Percentiles rank a stretch among this genome's conserved stretches.
Evolutionary conservation across 1,140 invertebrate genomes (phyloP).

Genomic region (Dinothrombium tinctorium): DNA sequence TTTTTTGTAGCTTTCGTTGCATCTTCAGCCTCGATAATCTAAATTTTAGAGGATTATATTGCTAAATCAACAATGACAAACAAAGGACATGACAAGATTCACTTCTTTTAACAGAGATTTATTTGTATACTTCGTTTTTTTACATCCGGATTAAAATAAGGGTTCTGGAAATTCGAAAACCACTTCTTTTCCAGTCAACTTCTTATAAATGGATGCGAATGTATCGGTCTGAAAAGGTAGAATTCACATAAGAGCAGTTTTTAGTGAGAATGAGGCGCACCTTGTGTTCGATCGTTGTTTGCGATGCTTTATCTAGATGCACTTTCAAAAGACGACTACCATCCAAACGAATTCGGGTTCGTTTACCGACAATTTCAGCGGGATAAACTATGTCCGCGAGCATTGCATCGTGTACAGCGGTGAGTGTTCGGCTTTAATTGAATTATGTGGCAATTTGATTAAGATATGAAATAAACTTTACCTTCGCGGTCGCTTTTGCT

Average conservation of each 20-base stretch:
- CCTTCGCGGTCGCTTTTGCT: conserved; percentile 90
- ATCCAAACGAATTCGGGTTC: conserved; percentile 83
- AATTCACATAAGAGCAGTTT: neutral
- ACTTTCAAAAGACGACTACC: conserved; percentile 91
- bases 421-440: conserved; percentile 56
- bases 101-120: too few species aligned
- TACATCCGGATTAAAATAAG: conserved; percentile 24
- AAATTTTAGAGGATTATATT: too few species aligned
- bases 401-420: conserved; percentile 87
- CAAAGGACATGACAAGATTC: too few species aligned
- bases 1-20: too few species aligned
- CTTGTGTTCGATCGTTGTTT: conserved; percentile 98
- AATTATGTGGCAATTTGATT: neutral
- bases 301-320: conserved; percentile 92
- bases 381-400: conserved; percentile 94
- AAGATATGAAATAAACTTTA: conserved; percentile 17
- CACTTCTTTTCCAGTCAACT: conserved; percentile 92
- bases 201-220: conserved; percentile 94
- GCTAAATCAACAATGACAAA: too few species aligned
- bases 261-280: conserved; percentile 27
- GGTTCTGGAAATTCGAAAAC: conserved; percentile 97
- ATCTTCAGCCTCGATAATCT: too few species aligned
- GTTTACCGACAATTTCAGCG: conserved; percentile 96
- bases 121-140: too few species aligned
- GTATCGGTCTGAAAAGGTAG: conserved; percentile 58